These are phyloP conservation scores for Hetaerina americana DNA, from an alignment of 1,140 invertebrate genomes.

Conservation along the genomic window DNA sequence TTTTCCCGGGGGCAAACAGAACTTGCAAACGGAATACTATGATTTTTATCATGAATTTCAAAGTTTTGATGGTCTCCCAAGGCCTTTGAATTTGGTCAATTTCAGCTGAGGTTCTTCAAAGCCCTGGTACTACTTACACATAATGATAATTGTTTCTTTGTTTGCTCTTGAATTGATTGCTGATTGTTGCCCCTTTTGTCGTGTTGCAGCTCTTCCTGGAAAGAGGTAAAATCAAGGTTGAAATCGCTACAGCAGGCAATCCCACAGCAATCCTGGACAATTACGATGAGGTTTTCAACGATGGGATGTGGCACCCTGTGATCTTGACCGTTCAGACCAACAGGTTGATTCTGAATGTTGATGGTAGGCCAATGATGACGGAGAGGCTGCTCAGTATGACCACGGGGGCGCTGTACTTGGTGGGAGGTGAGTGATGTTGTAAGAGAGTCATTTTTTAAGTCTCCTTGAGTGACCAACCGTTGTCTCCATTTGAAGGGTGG, in stretches of 20 bases:
- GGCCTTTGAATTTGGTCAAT: no score
- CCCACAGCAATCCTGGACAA: conserved; percentile 62
- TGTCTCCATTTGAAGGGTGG: no score
- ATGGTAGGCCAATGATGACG: conserved; percentile 69
- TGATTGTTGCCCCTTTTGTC: no score
- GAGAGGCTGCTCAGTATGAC: conserved; percentile 54
- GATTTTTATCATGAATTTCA: no score
- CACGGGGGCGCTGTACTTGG: conserved; percentile 61
- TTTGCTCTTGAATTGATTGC: no score
- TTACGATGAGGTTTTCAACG: conserved; percentile 71
- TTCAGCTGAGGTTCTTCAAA: no score
- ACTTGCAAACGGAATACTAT: no score
- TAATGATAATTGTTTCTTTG: no score
- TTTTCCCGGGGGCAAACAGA: no score
- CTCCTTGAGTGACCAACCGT: no score
- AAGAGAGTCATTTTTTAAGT: background rate
- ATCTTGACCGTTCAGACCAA: conserved; percentile 60
- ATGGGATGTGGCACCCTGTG: conserved; percentile 79
- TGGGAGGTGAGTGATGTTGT: conserved; percentile 43
- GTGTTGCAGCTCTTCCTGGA: conserved; percentile 55
- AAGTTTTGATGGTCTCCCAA: no score
- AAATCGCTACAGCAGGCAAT: conserved; percentile 50
- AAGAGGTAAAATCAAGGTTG: conserved; percentile 68
- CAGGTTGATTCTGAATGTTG: conserved; percentile 54
- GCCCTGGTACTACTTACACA: no score